Base-by-base conservation (phyloP, 2,888 invertebrate species). In the Hirtodrosophila cameraria region DNA sequence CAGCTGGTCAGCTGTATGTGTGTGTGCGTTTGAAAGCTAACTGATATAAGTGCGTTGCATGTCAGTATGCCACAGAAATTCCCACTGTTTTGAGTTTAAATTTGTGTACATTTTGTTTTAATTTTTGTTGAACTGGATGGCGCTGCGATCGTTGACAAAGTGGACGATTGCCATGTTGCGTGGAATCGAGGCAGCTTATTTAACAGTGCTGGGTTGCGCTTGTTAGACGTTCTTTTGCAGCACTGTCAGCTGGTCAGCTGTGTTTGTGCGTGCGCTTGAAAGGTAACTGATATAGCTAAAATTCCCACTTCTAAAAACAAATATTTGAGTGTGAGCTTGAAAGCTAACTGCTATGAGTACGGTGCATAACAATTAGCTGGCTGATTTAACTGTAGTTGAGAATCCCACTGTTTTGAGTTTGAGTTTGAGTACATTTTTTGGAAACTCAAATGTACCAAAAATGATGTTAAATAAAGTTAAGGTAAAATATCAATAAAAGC, bases 121-220 rank as follows among this genome's bases (percentile, higher is more conserved):
- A n/a, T n/a, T n/a, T n/a, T n/a, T n/a, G n/a, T n/a, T n/a, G n/a
- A n/a, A n/a, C 91, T 92, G 92, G 90, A 94, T 94, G 95, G 95
- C 95, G 95, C 94, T 94, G 94, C 94, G 95, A 94, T 93, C 88
- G 91, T 88, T 88, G 89, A 88, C 78, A 83, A 90, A 91, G 90
- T 91, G 91, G 88, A 84, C 86, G 91, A 91, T 70, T 42, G 27
- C 2, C 6, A 12, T 33, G 6, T 48, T 36, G 28, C 48, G 55
- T 49, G 38, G 6, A 1, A 4, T 13, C 12, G 4, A n/a, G n/a
- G 48, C 13, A 25, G 1, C 31, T 35, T 15, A 7, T 28, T 16
- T 50, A 13, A 7, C 1, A 52, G 67, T 65, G 67, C 43, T 67
- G 57, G 4, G 6, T 36, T 9, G 27, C 11, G 20, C 27, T 3